These are phyloP conservation scores for Dipodomys ordii DNA, from an alignment of 2,113 vertebrate species.

Conservation along the genomic window DNA sequence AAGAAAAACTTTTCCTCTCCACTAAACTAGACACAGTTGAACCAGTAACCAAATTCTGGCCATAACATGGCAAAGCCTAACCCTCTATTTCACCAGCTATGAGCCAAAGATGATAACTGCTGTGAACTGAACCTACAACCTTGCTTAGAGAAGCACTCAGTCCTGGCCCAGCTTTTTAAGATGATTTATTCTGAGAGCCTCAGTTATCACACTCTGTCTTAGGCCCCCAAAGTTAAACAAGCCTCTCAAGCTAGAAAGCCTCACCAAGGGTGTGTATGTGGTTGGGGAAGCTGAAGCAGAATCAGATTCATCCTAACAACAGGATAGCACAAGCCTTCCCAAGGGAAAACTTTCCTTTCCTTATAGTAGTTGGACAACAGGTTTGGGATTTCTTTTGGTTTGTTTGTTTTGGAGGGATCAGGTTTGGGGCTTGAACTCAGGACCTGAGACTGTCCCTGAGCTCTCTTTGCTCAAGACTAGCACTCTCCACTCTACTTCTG, in stretches of 20 bases:
- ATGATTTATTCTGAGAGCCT: not conserved
- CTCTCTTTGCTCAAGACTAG: too few relatives aligned
- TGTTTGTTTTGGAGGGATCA: too few relatives aligned
- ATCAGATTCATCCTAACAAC: fast-evolving
- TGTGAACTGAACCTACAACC: too few relatives aligned
- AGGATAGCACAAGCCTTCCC: not conserved
- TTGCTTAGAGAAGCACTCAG: not conserved
- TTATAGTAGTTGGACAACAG: too few relatives aligned
- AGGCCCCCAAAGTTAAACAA: not conserved
- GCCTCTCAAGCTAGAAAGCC: fast-evolving
- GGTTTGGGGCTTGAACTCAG: too few relatives aligned
- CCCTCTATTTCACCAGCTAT: not conserved
- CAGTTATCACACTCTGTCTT: not conserved
- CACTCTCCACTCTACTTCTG: too few relatives aligned
- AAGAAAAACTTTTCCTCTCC: not conserved
- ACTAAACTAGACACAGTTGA: not conserved
- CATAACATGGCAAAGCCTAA: not conserved
- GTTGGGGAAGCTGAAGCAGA: not conserved
- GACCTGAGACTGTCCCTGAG: too few relatives aligned
- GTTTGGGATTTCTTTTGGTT: too few relatives aligned
- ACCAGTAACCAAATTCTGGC: not conserved
- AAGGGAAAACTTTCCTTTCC: not conserved
- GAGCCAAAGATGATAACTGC: not conserved
- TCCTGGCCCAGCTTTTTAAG: not conserved
- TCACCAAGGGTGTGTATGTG: not conserved